These are phyloP conservation scores for Isoperla grammatica DNA, from an alignment of 2,888 invertebrate species.

Conservation along the genomic window DNA sequence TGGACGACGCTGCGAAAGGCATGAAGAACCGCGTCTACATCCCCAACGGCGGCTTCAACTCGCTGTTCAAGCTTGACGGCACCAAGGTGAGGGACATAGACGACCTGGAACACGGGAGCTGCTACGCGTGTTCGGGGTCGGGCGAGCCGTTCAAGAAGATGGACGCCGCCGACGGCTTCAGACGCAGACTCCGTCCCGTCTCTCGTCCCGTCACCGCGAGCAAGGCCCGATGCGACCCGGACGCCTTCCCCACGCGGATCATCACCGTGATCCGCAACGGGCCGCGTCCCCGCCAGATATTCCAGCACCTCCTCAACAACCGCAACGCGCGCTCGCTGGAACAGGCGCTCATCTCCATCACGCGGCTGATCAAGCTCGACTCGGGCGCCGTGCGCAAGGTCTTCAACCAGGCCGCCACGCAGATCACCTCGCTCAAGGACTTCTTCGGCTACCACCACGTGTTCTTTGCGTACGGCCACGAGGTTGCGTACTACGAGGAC, in stretches of 20 bases:
- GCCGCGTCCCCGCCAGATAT: background rate
- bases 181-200: too few relatives aligned
- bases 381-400: background rate
- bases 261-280: background rate
- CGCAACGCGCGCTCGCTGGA: background rate
- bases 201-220: too few relatives aligned
- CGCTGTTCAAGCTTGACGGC: background rate
- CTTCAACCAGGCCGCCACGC: background rate
- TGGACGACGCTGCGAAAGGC: background rate
- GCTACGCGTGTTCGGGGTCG: background rate
- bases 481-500: background rate
- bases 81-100: background rate
- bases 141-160: background rate
- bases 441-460: constrained; percentile 5
- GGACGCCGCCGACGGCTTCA: background rate
- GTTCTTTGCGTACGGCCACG: background rate
- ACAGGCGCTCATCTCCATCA: background rate
- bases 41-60: background rate
- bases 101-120: background rate
- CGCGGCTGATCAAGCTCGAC: background rate
- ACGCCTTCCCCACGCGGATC: background rate
- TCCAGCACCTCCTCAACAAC: background rate
- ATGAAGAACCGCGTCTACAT: background rate
- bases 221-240: too few relatives aligned
- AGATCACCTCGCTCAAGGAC: background rate